phyloP scores from a whole-genome alignment of 1,140 invertebrate genomes.

The Drosophila equinoxialis region DNA sequence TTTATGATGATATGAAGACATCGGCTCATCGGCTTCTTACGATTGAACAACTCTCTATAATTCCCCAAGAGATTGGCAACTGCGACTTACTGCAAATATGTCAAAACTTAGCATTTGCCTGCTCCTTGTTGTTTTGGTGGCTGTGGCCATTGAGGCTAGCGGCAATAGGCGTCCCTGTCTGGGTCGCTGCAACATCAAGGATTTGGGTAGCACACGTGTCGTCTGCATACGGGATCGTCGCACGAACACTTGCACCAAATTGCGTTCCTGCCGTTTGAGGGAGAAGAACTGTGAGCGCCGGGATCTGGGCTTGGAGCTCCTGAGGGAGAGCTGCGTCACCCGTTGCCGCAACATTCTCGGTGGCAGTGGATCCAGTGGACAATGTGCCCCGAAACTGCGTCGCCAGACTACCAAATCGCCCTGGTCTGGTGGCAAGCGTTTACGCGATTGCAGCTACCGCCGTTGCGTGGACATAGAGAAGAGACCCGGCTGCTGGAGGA shows the following conservation, averaged over 20 bases:
- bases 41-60: constrained; percentile 21
- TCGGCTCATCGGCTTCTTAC: constrained; percentile 24
- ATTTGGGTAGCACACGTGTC: constrained; percentile 2
- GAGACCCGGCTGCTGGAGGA: constrained; percentile 43
- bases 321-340: constrained; percentile 1
- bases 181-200: constrained; percentile 47
- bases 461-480: constrained; percentile 36
- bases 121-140: constrained; percentile 36
- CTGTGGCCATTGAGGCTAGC: constrained; percentile 32
- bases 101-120: constrained; percentile 40
- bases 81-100: constrained; percentile 34
- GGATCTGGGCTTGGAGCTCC: constrained; percentile 19
- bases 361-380: constrained; percentile 16
- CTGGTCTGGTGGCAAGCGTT: constrained; percentile 12
- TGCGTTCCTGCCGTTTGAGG: constrained; percentile 52
- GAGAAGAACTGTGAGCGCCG: constrained; percentile 55
- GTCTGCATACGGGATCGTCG: constrained; percentile 45
- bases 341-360: constrained; percentile 37
- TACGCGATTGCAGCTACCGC: constrained; percentile 28
- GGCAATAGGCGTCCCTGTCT: background rate
- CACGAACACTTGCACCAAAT: constrained; percentile 56
- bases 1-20: background rate
- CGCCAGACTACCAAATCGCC: background rate
- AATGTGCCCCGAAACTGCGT: constrained; percentile 23
- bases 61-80: constrained; percentile 3